Evolutionary conservation across 2,797 vertebrate genomes (phyloP).

Genomic region (Dendrocincla fuliginosa): DNA sequence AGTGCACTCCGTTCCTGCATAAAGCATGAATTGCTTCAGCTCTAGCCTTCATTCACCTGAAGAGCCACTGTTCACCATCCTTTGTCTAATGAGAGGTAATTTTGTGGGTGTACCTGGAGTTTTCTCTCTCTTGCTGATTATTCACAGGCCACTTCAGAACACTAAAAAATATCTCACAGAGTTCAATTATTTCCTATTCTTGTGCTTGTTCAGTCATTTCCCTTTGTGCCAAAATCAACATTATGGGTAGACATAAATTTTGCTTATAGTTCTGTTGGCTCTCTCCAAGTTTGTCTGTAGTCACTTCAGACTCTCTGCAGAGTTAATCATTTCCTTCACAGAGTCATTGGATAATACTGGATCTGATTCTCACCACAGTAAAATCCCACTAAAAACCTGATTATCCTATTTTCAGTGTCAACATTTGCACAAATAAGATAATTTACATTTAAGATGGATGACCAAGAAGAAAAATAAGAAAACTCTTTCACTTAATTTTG

Average conservation of each 20-base stretch:
- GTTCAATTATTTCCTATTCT: not conserved
- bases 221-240: not conserved
- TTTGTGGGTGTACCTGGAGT: not conserved
- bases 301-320: not conserved
- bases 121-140: not conserved
- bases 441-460: not conserved
- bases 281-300: not conserved
- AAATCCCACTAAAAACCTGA: not conserved
- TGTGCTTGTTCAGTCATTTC: conserved; percentile 32
- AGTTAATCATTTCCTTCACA: conserved; percentile 13
- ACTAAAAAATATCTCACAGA: not conserved
- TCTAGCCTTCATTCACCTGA: not conserved
- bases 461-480: not conserved
- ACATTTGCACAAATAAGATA: not conserved
- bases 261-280: not conserved
- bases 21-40: not conserved
- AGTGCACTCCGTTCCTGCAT: not conserved
- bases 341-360: not conserved
- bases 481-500: not conserved
- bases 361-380: not conserved
- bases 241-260: conserved; percentile 8
- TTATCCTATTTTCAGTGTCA: not conserved
- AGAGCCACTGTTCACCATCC: not conserved
- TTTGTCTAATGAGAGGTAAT: not conserved
- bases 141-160: not conserved